Percentiles rank a stretch among this genome's conserved stretches.
Evolutionary conservation across 1,140 invertebrate species (phyloP).

Genomic region (Drosophila fuyamai): DNA sequence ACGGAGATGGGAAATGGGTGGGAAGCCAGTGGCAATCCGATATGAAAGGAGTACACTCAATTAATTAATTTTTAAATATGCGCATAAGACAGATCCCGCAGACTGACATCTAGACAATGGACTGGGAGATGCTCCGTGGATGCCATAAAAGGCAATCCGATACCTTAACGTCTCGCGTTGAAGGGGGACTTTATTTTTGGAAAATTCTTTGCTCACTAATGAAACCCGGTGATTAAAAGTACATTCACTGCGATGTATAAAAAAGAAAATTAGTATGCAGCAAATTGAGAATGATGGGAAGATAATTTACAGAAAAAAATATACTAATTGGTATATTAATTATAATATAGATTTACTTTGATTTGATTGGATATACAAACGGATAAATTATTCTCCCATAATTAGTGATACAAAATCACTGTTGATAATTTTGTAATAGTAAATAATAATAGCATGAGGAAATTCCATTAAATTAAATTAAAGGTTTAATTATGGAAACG

Average conservation of each 20-base stretch:
- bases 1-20: neutral
- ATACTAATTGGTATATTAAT: neutral
- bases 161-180: conserved; percentile 7
- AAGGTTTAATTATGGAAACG: no score
- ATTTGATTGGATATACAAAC: no score
- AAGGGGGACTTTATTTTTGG: conserved; percentile 4
- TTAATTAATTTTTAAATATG: conserved; percentile 48
- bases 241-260: conserved; percentile 28
- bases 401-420: no score
- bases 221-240: conserved; percentile 68
- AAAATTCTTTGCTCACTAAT: conserved; percentile 46
- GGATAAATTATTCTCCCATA: no score
- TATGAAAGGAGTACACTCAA: conserved; percentile 44
- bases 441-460: no score
- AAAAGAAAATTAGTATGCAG: conserved; percentile 27
- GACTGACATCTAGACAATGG: conserved; percentile 42
- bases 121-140: neutral
- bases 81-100: conserved; percentile 16
- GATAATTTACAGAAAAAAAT: neutral
- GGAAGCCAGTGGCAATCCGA: conserved; percentile 34
- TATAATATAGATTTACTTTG: no score
- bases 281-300: neutral
- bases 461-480: no score
- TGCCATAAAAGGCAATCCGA: conserved; percentile 17
- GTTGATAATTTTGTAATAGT: no score